These are phyloP conservation scores for Nemapogon koenigi DNA, from an alignment of 2,888 invertebrate species.

Conservation along the genomic window DNA sequence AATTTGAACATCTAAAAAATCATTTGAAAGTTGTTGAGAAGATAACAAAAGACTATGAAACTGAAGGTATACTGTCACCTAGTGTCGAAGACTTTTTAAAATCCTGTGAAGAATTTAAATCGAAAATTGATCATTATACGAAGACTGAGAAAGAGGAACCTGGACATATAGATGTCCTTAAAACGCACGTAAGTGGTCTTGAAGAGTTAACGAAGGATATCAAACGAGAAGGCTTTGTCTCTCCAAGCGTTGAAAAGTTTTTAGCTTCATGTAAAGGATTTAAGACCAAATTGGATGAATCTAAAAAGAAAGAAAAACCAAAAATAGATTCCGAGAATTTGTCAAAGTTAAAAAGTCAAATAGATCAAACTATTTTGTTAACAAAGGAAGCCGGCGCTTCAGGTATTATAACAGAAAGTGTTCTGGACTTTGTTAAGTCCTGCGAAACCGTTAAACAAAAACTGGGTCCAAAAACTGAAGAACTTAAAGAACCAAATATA, in stretches of 20 bases:
- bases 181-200: slow-evolving; percentile 19
- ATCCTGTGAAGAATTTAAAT: slow-evolving; percentile 22
- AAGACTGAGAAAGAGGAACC: slow-evolving; percentile 12
- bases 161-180: slow-evolving; percentile 18
- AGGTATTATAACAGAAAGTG: slow-evolving; percentile 21
- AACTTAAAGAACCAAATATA: slow-evolving; percentile 13
- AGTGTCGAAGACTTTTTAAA: slow-evolving; percentile 23
- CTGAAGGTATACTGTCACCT: slow-evolving; percentile 19
- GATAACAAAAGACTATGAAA: slow-evolving; percentile 21
- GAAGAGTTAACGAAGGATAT: slow-evolving; percentile 20
- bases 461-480: slow-evolving; percentile 13
- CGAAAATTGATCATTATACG: slow-evolving; percentile 20
- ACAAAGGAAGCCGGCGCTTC: slow-evolving; percentile 22
- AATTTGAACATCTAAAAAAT: slow-evolving; percentile 17
- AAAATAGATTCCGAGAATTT: slow-evolving; percentile 3
- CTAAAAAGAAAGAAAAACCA: slow-evolving; percentile 15
- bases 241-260: slow-evolving; percentile 22
- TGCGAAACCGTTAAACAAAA: slow-evolving; percentile 24
- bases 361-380: slow-evolving; percentile 22
- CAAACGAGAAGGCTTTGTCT: slow-evolving; percentile 16
- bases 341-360: slow-evolving; percentile 19
- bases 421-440: slow-evolving; percentile 25
- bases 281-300: slow-evolving; percentile 21
- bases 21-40: slow-evolving; percentile 23
- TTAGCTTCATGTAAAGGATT: slow-evolving; percentile 23